Base-by-base conservation (phyloP, 2,797 vertebrate genomes). In the Onychomys torridus region DNA sequence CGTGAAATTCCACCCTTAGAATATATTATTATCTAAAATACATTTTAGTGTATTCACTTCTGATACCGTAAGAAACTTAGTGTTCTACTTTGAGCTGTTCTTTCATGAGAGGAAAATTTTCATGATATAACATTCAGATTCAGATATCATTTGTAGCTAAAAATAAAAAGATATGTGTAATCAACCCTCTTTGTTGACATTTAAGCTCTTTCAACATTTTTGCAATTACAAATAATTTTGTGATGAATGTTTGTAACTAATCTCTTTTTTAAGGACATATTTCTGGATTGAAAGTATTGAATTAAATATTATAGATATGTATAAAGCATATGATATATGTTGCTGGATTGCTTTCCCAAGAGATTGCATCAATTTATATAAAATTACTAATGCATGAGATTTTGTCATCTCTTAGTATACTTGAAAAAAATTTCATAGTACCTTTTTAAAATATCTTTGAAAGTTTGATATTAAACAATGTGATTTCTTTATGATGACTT, bases 121-220 rank as follows among this genome's bases (percentile, higher is more conserved):
- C 86, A 71, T 89, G 61, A 69, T 63, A 25, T 25, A 95, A 32
- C 52, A 94, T 92, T 82, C 71, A 90, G 37, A 90, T 95, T 96
- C 78, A 93, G 93, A 95, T 94, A 90, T 73, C 79, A 93, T 92
- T 92, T 63, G 57, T 57, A 27, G 63, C 84, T 97, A 95, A 96
- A 96, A 96, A 78, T 97, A 90, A 93, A 94, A 92, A n/a, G 19
- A 78, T 94, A 94, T 84, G 29, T 59, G 43, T 89, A 97, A 97
- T 97, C 94, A 97, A 88, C 19, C 23, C 43, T 97, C 67, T 96
- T 97, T 96, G 88, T 97, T 96, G 96, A 96, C 90, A 97, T 97
- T 96, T 96, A 95, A 96, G 46, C 34, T 92, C 90, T 97, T 98
- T 93, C 69, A 93, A 93, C 83, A 49, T 52, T 90, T 97, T 96